phyloP scores from a whole-genome alignment of 2,888 invertebrate genomes.

The Acronicta leporina region DNA sequence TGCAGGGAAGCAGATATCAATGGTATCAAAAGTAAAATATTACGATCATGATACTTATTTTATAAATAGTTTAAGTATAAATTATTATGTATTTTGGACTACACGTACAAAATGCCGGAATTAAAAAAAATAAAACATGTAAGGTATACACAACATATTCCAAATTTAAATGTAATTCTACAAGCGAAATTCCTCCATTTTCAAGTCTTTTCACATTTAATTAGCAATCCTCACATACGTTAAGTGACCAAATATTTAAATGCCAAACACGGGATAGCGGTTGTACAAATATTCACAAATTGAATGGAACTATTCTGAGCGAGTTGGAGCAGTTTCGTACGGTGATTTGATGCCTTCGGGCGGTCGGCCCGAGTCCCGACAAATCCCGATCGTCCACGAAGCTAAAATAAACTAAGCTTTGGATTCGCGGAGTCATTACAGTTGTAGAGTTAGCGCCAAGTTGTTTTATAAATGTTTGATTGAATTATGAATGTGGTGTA shows the following conservation, averaged over 20 bases:
- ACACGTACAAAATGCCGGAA: too few species aligned
- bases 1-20: too few species aligned
- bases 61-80: too few species aligned
- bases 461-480: slow-evolving; percentile 19
- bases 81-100: too few species aligned
- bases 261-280: slow-evolving; percentile 39
- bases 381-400: slow-evolving; percentile 27
- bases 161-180: neutral
- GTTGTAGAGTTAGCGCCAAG: slow-evolving; percentile 36
- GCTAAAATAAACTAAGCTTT: slow-evolving; percentile 39
- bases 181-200: neutral
- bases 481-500: neutral
- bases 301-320: slow-evolving; percentile 52
- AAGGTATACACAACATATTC: too few species aligned
- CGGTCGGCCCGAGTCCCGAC: slow-evolving; percentile 16
- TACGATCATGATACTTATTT: too few species aligned
- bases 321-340: slow-evolving; percentile 34
- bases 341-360: slow-evolving; percentile 50
- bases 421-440: slow-evolving; percentile 20
- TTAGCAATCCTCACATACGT: slow-evolving; percentile 21
- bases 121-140: too few species aligned
- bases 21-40: too few species aligned
- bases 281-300: slow-evolving; percentile 51
- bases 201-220: slow-evolving; percentile 28
- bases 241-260: slow-evolving; percentile 55